Evolutionary conservation across 2,113 vertebrate genomes (phyloP), one percentile per base, ranked within the genome.

Genomic region (Melospiza georgiana): DNA sequence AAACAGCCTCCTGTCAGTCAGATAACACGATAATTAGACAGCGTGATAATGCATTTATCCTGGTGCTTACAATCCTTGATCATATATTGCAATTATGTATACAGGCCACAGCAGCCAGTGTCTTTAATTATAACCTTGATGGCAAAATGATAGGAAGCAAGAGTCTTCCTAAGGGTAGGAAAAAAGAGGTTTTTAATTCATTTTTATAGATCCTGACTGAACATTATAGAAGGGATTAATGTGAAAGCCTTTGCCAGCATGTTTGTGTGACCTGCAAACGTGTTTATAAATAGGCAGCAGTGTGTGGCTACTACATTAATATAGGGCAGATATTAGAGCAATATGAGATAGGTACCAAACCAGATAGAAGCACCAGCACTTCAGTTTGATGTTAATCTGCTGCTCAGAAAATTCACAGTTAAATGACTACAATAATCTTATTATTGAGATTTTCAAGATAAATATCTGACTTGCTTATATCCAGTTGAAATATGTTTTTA

Each of bases 21-120:
- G 94, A 97, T 97, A 96, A 98, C 67, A 52, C 6, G 88, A 97
- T 98, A 97, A 97, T 98, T 97, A 97, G 90, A 87, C 96, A 95
- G 94, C 16, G 93, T 97, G 97, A 97, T 97, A 98, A 96, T 96
- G 95, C 94, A 93, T 92, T 95, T 97, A 95, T 96, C 75, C 87
- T 87, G 73, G 95, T 96, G 95, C 97, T 98, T 98, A 97, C 96
- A 98, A 97, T 97, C 97, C 97, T 97, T 97, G 95, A 97, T 98
- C 96, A 89, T 94, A 94, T 91, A 96, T 96, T 97, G 89, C 95
- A 96, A 97, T 97, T 95, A 97, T 69, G 85, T 96, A 89, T 90
- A 96, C 58, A 97, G 95, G 86, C 95, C 97, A 89, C 96, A 95
- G 74, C 79, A 97, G 81, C 94, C 92, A 94, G 87, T 97, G 94